phyloP scores from a whole-genome alignment of 1,140 invertebrate genomes.

The Drosophila parabipectinata region DNA sequence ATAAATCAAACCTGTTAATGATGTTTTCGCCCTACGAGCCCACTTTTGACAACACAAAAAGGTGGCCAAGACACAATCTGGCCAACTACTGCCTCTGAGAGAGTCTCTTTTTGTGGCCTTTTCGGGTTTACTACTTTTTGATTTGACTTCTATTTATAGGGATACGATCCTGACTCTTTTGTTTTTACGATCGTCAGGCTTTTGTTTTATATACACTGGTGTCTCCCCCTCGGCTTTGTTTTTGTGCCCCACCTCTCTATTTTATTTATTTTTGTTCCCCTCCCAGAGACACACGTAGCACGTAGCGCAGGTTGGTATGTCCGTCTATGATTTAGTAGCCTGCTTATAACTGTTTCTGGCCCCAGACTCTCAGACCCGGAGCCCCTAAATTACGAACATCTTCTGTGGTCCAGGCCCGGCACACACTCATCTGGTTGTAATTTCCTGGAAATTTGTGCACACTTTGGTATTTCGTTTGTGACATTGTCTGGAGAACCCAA shows the following conservation, averaged over 20 bases:
- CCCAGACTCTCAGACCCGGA: background rate
- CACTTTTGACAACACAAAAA: constrained; percentile 76
- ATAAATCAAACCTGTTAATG: constrained; percentile 84
- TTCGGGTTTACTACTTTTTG: constrained; percentile 66
- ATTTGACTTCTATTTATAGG: constrained; percentile 61
- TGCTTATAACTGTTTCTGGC: constrained; percentile 71
- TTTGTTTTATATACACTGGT: constrained; percentile 56
- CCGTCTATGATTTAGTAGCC: constrained; percentile 77
- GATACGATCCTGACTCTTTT: constrained; percentile 24
- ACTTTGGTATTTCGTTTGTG: constrained; percentile 82
- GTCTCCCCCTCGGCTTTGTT: constrained; percentile 46
- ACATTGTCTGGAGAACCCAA: constrained; percentile 65
- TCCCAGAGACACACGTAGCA: constrained; percentile 43
- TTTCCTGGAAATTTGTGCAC: constrained; percentile 83
- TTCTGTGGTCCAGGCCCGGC: constrained; percentile 57
- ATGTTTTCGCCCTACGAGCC: constrained; percentile 83
- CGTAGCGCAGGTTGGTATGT: constrained; percentile 73
- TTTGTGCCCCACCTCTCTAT: constrained; percentile 65
- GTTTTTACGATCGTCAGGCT: constrained; percentile 70
- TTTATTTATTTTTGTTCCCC: constrained; percentile 67
- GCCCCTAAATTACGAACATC: constrained; percentile 38
- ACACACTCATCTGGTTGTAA: constrained; percentile 61
- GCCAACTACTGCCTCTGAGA: constrained; percentile 17
- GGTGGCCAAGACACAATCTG: constrained; percentile 15
- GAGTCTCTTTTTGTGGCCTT: constrained; percentile 1